Base-by-base conservation (phyloP, 2,888 invertebrate genomes). In the Hypomecis atomaria region DNA sequence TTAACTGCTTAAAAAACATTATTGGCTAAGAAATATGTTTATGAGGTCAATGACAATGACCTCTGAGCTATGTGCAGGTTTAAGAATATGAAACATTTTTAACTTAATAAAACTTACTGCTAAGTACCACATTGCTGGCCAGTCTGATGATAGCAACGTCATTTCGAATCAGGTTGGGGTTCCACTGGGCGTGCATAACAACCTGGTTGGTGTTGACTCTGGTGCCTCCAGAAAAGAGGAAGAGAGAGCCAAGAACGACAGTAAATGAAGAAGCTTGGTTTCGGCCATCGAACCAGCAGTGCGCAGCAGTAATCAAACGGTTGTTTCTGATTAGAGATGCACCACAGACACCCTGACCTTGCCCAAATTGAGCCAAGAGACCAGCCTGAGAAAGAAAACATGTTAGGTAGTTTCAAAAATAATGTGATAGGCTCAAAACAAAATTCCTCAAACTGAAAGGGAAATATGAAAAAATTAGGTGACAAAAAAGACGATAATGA, bases 101-200 rank as follows among this genome's bases (percentile, higher is more conserved):
- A n/a, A n/a, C n/a, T n/a, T n/a, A n/a, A n/a, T n/a, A n/a, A n/a
- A n/a, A n/a, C n/a, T n/a, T n/a, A n/a, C n/a, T n/a, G n/a, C n/a
- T n/a, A n/a, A n/a, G n/a, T n/a, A n/a, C n/a, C n/a, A n/a, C n/a
- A n/a, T n/a, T n/a, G n/a, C n/a, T n/a, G n/a, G n/a, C n/a, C n/a
- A n/a, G n/a, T n/a, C n/a, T n/a, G n/a, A n/a, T n/a, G n/a, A 87
- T 50, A 13, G 82, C 87, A 6, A 86, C 64, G 55, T 89, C 88
- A 47, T 88, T 86, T 23, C 81, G 78, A 50, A 74, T 69, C 3
- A 71, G 37, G 0, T 0, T 8, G 0, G 87, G 85, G 6, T 8
- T 65, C 85, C 84, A 89, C 55, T 65, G 67, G 4, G 67, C 65
- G 59, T 89, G 89, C 73, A 78, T 73, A 0, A 70, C 65, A 8